A percentile compares a stretch with the other conserved stretches of the same genome.
phyloP scores from a whole-genome alignment of 2,888 invertebrate genomes.

The Dolichomitus sp. region DNA sequence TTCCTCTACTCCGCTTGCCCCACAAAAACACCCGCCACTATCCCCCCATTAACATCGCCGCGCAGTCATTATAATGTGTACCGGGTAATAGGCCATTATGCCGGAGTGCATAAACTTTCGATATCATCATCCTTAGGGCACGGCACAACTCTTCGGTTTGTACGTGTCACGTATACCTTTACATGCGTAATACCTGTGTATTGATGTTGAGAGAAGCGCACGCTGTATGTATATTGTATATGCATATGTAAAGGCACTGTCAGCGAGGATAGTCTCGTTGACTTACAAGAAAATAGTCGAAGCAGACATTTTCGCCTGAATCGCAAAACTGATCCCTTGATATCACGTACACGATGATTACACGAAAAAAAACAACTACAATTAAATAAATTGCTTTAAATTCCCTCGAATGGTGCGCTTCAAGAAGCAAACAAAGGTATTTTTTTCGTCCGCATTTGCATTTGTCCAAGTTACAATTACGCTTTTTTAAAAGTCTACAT shows the following conservation, averaged over 20 bases:
- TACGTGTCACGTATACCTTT: constrained; percentile 39
- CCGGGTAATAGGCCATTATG: constrained; percentile 80
- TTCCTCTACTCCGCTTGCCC: constrained; percentile 48
- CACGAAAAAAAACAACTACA: not conserved
- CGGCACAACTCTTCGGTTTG: constrained; percentile 28
- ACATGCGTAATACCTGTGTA: constrained; percentile 38
- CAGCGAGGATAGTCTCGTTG: not conserved
- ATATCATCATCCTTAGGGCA: constrained; percentile 73
- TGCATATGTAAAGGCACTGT: not conserved
- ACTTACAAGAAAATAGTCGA: not conserved
- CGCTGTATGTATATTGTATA: not conserved
- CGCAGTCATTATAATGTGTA: constrained; percentile 78
- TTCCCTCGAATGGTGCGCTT: too few species aligned
- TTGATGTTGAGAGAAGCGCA: not conserved
- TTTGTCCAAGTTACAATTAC: too few species aligned
- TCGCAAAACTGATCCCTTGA: not conserved
- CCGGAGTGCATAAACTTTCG: constrained; percentile 76
- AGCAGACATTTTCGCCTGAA: not conserved
- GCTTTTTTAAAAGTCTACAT: too few species aligned
- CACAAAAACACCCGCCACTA: constrained; percentile 73
- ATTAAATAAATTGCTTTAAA: too few species aligned
- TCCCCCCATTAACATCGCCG: constrained; percentile 79
- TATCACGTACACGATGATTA: not conserved
- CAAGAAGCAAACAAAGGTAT: too few species aligned
- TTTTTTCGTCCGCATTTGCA: too few species aligned